Conservation (phyloP, 2,888 invertebrate species). For the Ornithoptera priamus region DNA sequence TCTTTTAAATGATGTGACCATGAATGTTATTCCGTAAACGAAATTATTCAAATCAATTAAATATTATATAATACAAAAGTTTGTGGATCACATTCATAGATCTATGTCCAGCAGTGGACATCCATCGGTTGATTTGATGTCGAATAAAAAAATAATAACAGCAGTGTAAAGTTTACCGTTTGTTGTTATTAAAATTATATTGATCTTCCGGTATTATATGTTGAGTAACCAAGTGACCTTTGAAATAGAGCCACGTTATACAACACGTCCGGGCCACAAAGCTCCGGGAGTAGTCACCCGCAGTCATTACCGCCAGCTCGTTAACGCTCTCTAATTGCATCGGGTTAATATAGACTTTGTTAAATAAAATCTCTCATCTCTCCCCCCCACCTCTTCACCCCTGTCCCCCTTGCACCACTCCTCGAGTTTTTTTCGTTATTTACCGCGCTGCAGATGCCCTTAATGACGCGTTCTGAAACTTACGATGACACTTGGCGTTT, state of each 20-base stretch:
- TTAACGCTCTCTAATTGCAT: conserved; percentile 79
- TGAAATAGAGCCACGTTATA: conserved; percentile 18
- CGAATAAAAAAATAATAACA: too few relatives aligned
- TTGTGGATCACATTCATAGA: too few relatives aligned
- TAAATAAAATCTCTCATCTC: conserved; percentile 79
- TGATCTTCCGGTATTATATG: neutral
- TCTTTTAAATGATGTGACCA: too few relatives aligned
- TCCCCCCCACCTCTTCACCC: conserved; percentile 24
- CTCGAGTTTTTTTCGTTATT: conserved; percentile 68
- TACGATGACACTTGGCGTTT: conserved; percentile 78
- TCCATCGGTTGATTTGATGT: too few relatives aligned
- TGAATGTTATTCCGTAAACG: too few relatives aligned
- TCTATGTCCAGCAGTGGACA: too few relatives aligned
- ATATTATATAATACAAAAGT: too few relatives aligned
- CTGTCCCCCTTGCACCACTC: conserved; percentile 38
- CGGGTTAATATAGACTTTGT: conserved; percentile 81
- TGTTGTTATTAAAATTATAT: neutral
- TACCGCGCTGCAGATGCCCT: conserved; percentile 77
- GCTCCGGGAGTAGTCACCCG: conserved; percentile 57
- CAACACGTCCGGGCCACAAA: conserved; percentile 29
- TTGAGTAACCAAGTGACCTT: conserved; percentile 32
- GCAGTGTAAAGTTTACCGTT: too few relatives aligned
- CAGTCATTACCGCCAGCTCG: conserved; percentile 77
- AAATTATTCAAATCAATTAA: too few relatives aligned
- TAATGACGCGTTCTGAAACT: conserved; percentile 79